Evolutionary conservation across 92 coral and sea anemone species (phyloP), one percentile per base, ranked within the genome.

Genomic region (Meandrina meandrites): DNA sequence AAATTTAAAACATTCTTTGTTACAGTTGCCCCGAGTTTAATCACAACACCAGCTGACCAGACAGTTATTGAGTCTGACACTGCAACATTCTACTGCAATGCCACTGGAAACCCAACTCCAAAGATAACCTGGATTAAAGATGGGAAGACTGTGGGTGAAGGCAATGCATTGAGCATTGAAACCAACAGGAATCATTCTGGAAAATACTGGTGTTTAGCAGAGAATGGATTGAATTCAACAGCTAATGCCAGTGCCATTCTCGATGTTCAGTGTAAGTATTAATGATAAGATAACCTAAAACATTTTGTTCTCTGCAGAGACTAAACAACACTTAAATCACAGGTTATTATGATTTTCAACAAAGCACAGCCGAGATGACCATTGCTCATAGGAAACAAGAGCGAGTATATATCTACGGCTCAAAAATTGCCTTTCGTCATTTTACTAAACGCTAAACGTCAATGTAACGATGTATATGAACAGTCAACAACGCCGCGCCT

Each of bases 91-190:
- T 31, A 50, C 80, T 76, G 80, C 31, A 45, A 27, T 11, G 80
- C 80, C 58, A 50, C 56, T 27, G 80, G 80, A 15, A 76, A 76
- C 34, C 80, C 80, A 76, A 48, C 35, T 14, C 80, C 80, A n/a
- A 45, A 76, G 58, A 76, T 76, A 76, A 47, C 60, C 24, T 76
- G 80, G 80, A 45, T 8, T 30, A 76, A 48, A 47, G 80, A 76
- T 76, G 80, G 80, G 31, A 76, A 76, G 37, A 76, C 36, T 48
- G 80, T 76, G 36, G 36, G 6, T 45, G 1, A 9, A 45, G 80
- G 36, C 27, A 31, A 48, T 12, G 27, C 60, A 47, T 22, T 48
- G 34, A 76, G 32, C 80, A 21, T 77, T 24, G 81, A 77, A 30
- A 16, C 66, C 18, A 28, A 47, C 36, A 77, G 81, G 14, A 30